phyloP scores from a whole-genome alignment of 2,113 vertebrate genomes.

The Lontra canadensis region DNA sequence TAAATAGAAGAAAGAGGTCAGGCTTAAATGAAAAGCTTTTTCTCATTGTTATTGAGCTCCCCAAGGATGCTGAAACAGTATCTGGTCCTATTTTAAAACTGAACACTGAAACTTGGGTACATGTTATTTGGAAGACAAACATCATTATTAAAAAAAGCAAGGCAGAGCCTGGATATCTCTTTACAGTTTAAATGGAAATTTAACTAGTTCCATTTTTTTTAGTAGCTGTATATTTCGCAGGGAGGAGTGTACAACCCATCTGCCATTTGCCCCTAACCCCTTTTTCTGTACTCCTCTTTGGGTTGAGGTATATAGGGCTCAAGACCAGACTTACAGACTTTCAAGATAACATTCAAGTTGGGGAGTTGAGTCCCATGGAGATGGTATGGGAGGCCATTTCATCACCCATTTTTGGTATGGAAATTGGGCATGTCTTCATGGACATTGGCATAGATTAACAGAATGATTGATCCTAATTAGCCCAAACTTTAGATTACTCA shows the following conservation, averaged over 20 bases:
- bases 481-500: not conserved
- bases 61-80: conserved; percentile 10
- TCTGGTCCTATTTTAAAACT: conserved; percentile 42
- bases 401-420: not conserved
- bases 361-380: not conserved
- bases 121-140: conserved; percentile 42
- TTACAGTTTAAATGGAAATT: not conserved
- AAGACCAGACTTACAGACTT: not conserved
- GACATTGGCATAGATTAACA: not conserved
- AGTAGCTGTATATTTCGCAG: not conserved
- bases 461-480: not conserved
- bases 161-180: not conserved
- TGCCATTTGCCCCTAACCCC: not conserved
- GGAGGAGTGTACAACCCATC: not conserved
- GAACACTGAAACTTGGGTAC: not conserved
- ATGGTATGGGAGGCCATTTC: not conserved
- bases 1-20: not conserved
- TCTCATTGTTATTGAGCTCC: not conserved
- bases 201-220: not conserved
- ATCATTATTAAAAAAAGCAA: conserved; percentile 11
- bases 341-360: conserved; percentile 7
- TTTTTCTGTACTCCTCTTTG: not conserved
- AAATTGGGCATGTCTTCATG: not conserved
- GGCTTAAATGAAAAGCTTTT: conserved; percentile 23
- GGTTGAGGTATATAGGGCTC: not conserved